A percentile compares a stretch with the other conserved stretches of the same genome.
phyloP scores from a whole-genome alignment of 2,113 vertebrate species.

The Ursus arctos region DNA sequence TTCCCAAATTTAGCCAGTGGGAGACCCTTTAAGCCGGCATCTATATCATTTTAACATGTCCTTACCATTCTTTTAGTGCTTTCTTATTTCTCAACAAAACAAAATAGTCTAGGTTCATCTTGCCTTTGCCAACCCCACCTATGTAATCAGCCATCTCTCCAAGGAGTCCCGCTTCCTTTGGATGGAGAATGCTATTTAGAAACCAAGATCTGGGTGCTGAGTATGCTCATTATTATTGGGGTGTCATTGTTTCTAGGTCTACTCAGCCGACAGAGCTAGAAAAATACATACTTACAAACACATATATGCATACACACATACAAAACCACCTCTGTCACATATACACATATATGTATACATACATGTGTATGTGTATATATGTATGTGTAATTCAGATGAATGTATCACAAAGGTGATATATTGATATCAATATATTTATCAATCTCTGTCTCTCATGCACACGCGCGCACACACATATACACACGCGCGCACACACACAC shows the following conservation, averaged over 20 bases:
- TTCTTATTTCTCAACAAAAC: slow-evolving; percentile 31
- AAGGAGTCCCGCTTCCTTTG: background rate
- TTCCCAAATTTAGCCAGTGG: background rate
- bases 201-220: background rate
- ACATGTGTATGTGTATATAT: background rate
- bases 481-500: background rate
- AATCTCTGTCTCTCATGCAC: background rate
- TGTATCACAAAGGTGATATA: background rate
- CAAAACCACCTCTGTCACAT: background rate
- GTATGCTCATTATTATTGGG: background rate
- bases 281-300: background rate
- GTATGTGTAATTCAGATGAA: background rate
- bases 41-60: background rate
- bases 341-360: background rate
- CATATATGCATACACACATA: background rate
- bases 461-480: background rate
- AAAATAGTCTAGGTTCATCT: background rate
- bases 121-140: background rate
- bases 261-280: background rate
- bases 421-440: background rate
- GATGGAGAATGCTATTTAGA: slow-evolving; percentile 3
- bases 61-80: background rate
- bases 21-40: background rate
- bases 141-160: background rate
- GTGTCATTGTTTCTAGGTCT: background rate